phyloP scores from a whole-genome alignment of 2,888 invertebrate genomes.

The Altica lythri region DNA sequence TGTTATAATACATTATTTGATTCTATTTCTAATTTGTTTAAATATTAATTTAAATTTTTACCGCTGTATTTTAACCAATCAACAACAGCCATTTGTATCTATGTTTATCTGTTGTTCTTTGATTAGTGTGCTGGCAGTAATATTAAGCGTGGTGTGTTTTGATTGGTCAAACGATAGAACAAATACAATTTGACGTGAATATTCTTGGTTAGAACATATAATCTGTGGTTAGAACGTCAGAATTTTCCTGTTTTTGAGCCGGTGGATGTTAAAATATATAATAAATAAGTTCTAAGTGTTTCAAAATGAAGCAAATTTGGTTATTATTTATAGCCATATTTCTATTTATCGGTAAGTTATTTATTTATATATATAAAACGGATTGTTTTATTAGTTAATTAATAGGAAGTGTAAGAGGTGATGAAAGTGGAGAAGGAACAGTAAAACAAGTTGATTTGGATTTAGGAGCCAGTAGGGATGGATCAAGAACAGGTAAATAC shows the following conservation, averaged over 20 bases:
- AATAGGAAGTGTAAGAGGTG: constrained; percentile 58
- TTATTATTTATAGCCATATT: constrained; percentile 47
- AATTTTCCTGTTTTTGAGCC: constrained; percentile 16
- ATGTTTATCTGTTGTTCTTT: constrained; percentile 34
- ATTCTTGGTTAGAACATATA: constrained; percentile 7
- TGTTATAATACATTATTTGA: no score
- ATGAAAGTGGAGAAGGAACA: constrained; percentile 57
- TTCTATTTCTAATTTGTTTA: no score
- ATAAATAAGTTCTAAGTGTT: constrained; percentile 25
- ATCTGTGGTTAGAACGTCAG: constrained; percentile 14
- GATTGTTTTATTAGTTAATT: not conserved
- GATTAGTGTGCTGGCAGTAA: constrained; percentile 41
- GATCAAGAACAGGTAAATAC: constrained; percentile 85
- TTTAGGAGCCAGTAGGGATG: constrained; percentile 84
- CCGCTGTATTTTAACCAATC: constrained; percentile 47
- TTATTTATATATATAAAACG: not conserved
- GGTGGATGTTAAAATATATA: constrained; percentile 24
- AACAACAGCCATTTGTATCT: constrained; percentile 51
- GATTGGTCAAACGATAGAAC: constrained; percentile 45
- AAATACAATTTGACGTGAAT: constrained; percentile 30
- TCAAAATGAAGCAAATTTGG: constrained; percentile 51
- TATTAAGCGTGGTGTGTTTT: constrained; percentile 48
- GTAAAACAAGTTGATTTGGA: constrained; percentile 74
- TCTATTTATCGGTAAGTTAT: constrained; percentile 48
- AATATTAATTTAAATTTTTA: no score